Base-by-base conservation (phyloP, 2,797 vertebrate genomes). In the Dryobates pubescens region DNA sequence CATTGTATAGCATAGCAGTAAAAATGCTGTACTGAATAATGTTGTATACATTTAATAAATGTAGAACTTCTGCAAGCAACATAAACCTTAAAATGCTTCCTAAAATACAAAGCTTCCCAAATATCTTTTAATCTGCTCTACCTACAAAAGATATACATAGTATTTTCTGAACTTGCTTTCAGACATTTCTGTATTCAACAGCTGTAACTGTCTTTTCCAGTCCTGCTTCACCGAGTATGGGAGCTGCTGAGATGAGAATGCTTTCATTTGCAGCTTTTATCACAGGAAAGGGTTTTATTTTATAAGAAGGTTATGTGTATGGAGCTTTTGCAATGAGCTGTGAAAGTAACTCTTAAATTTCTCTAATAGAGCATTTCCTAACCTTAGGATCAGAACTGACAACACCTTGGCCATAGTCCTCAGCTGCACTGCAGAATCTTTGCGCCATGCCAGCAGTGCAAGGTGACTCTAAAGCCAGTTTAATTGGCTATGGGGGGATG, bases 31-130 rank as follows among this genome's bases (percentile, higher is more conserved):
- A 76, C 65, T 86, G 71, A 75, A 84, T 79, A 86, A 71, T 63
- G 70, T 56, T n/a, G 54, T 77, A 63, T 81, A 83, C 96, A 96
- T 96, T 97, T 95, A 96, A 95, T 93, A 91, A 90, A 82, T 15
- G 19, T 62, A 73, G 27, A 85, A 79, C 38, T 87, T 89, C 38
- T 84, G 53, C 74, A 82, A 78, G 94, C 75, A 82, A 29, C 49
- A 67, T 89, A 82, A 83, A 86, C 63, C 62, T 89, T 56, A 29
- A 85, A 89, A 89, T 59, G 12, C 51, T 90, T 70, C 26, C 29
- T 91, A 71, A 76, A 85, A 77, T 78, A 62, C 41, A 61, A 30
- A 59, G 59, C 24, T 90, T 88, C 89, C 79, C 69, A 89, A 90
- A 88, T 71, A 54, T 13, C 19, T 95, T 92, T 96, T 79, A 10